phyloP scores from a whole-genome alignment of 2,888 invertebrate genomes.

The Nemurella pictetii region DNA sequence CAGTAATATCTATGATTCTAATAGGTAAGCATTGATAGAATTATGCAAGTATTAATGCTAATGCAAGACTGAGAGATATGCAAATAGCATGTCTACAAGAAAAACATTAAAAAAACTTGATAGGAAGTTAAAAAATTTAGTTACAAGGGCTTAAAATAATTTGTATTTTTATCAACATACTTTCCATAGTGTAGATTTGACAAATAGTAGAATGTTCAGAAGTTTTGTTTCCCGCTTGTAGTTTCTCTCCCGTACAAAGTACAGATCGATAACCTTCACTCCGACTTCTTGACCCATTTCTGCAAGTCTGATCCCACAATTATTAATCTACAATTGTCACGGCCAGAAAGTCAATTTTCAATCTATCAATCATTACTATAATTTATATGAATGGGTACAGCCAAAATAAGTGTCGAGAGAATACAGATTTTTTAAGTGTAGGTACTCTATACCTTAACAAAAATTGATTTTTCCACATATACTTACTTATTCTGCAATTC shows the following conservation, averaged over 20 bases:
- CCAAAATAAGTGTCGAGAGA: too few species aligned
- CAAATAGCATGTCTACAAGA: too few species aligned
- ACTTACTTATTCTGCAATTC: conserved; percentile 90
- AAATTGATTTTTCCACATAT: neutral
- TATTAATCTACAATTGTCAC: conserved; percentile 10
- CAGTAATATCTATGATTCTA: too few species aligned
- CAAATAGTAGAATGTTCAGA: conserved; percentile 90
- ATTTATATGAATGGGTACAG: neutral
- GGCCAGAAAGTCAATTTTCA: neutral
- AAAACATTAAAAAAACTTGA: too few species aligned
- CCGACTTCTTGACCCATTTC: conserved; percentile 97
- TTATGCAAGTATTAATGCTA: too few species aligned
- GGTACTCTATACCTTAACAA: neutral
- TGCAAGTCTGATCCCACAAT: conserved; percentile 68
- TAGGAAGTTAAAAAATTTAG: too few species aligned
- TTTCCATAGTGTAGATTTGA: conserved; percentile 97
- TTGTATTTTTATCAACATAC: conserved; percentile 52
- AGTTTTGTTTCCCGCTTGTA: conserved; percentile 94
- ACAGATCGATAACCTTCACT: conserved; percentile 86
- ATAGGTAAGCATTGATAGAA: too few species aligned
- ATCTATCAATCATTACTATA: neutral
- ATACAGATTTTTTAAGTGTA: too few species aligned
- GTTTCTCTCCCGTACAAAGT: conserved; percentile 90
- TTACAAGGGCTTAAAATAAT: neutral
- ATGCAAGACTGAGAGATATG: too few species aligned